phyloP scores from a whole-genome alignment of 92 coral and sea anemone genomes.

The Plumapathes pennacea region DNA sequence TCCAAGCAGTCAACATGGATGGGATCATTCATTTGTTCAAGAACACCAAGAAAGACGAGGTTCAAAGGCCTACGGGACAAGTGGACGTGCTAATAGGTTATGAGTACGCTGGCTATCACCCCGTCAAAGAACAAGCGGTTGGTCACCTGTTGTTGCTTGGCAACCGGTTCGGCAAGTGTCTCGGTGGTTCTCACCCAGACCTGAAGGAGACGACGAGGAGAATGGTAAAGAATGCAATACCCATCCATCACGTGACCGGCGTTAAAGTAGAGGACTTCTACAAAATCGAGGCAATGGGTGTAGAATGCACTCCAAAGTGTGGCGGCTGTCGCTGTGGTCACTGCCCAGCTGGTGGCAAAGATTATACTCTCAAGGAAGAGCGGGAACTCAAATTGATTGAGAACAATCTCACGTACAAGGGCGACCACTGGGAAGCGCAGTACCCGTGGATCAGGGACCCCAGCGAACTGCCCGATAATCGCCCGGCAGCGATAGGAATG shows the following conservation, averaged over 20 bases:
- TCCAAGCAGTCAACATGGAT: conserved; percentile 13
- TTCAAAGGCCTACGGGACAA: conserved; percentile 9
- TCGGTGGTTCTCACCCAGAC: conserved; percentile 21
- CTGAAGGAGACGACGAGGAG: background rate
- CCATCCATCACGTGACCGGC: conserved; percentile 9
- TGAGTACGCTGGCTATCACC: conserved; percentile 30
- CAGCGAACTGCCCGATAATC: too few species aligned
- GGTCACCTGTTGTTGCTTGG: conserved; percentile 34
- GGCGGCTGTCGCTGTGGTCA: conserved; percentile 58
- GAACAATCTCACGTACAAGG: conserved; percentile 21
- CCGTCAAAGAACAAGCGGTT: conserved; percentile 21
- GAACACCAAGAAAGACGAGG: conserved; percentile 28
- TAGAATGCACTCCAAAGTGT: conserved; percentile 47
- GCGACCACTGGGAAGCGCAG: too few species aligned
- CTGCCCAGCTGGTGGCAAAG: conserved; percentile 45
- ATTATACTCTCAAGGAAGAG: conserved; percentile 49
- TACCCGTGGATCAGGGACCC: too few species aligned
- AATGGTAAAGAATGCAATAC: background rate
- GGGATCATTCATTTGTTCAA: conserved; percentile 16
- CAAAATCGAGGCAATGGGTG: conserved; percentile 49
- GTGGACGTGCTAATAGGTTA: conserved; percentile 42
- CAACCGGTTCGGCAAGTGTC: conserved; percentile 46
- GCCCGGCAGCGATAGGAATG: too few species aligned
- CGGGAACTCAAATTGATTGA: conserved; percentile 46
- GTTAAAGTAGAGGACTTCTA: conserved; percentile 14